These are phyloP conservation scores for Tigriopus japonicus DNA, from an alignment of 1,140 invertebrate genomes.

Conservation along the genomic window DNA sequence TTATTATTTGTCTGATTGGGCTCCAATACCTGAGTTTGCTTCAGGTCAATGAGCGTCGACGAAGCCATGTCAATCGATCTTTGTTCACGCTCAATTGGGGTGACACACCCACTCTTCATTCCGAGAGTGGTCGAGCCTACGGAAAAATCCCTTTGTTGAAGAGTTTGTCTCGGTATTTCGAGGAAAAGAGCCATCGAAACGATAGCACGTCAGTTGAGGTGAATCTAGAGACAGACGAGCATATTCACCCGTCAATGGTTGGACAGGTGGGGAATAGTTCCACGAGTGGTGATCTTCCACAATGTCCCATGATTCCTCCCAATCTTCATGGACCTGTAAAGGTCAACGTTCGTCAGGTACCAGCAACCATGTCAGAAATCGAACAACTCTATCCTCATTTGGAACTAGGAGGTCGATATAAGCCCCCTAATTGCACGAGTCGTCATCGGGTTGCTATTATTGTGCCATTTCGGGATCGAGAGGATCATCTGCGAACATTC, in stretches of 20 bases:
- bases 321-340: conserved; percentile 8
- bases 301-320: conserved; percentile 12
- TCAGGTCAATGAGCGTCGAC: neutral
- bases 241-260: too few relatives aligned
- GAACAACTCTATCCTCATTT: conserved; percentile 27
- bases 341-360: neutral
- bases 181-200: too few relatives aligned
- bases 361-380: conserved; percentile 6
- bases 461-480: conserved; percentile 66
- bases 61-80: neutral
- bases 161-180: too few relatives aligned
- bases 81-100: too few relatives aligned
- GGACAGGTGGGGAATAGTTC: too few relatives aligned
- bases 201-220: too few relatives aligned
- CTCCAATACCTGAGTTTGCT: neutral
- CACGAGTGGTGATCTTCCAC: neutral
- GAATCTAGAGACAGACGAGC: too few relatives aligned
- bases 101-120: too few relatives aligned
- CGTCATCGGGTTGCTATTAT: conserved; percentile 65
- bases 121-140: too few relatives aligned
- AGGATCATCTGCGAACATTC: conserved; percentile 58
- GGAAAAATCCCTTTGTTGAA: too few relatives aligned
- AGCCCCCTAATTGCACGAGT: conserved; percentile 50
- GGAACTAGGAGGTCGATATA: conserved; percentile 48
- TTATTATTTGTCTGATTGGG: neutral